Evolutionary conservation across 1,140 invertebrate genomes (phyloP).

Genomic region (Orchesella cincta): DNA sequence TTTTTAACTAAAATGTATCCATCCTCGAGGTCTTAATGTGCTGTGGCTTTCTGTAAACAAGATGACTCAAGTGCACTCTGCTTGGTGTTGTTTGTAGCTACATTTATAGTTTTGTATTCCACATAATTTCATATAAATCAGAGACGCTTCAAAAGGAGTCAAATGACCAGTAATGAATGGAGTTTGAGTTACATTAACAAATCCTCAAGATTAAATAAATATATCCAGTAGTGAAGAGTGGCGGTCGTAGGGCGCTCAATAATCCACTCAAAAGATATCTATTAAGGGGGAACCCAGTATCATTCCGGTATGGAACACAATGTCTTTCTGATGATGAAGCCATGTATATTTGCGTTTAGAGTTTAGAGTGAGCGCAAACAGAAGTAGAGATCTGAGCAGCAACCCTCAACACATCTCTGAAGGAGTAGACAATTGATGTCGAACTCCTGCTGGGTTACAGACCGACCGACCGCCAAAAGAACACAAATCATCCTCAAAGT

Average conservation of each 20-base stretch:
- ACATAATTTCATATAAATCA: too few relatives aligned
- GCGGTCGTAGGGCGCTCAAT: background rate
- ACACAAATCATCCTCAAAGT: constrained; percentile 51
- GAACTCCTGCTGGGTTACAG: constrained; percentile 51
- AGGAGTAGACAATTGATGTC: constrained; percentile 47
- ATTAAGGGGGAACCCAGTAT: too few relatives aligned
- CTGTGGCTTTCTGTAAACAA: too few relatives aligned
- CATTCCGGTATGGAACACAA: background rate
- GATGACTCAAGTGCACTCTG: too few relatives aligned
- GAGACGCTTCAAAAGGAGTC: constrained; percentile 6
- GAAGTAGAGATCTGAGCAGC: background rate
- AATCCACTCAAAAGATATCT: background rate
- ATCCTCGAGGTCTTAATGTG: too few relatives aligned
- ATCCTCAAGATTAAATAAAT: constrained; percentile 16
- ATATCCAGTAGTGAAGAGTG: background rate
- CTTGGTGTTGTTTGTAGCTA: too few relatives aligned
- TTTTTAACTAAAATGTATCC: too few relatives aligned
- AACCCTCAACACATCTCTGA: constrained; percentile 25
- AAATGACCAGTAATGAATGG: constrained; percentile 19
- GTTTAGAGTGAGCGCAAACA: constrained; percentile 1
- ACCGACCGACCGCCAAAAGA: constrained; percentile 50
- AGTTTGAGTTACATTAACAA: background rate
- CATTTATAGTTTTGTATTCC: too few relatives aligned
- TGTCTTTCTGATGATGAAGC: constrained; percentile 18
- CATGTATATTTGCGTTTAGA: constrained; percentile 9